These are phyloP conservation scores for Endomychus coccineus DNA, from an alignment of 2,888 invertebrate genomes.

Conservation along the genomic window DNA sequence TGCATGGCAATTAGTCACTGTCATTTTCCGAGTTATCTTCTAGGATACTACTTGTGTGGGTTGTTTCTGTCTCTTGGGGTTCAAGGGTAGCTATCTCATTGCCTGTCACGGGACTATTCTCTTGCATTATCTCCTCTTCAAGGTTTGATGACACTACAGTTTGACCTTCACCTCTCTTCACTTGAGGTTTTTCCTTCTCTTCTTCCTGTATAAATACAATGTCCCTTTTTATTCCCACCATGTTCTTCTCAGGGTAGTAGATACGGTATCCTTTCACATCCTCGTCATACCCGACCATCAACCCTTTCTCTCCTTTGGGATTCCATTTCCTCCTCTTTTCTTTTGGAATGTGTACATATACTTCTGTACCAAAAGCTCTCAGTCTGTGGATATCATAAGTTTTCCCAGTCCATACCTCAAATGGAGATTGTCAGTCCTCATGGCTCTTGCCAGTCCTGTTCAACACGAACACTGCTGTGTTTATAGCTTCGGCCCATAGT, in stretches of 20 bases:
- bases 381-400: constrained; percentile 32
- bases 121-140: too few relatives aligned
- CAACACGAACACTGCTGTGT: constrained; percentile 20
- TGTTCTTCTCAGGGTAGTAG: constrained; percentile 18
- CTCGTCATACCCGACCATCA: constrained; percentile 37
- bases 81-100: too few relatives aligned
- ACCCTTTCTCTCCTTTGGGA: constrained; percentile 28
- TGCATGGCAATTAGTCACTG: too few relatives aligned
- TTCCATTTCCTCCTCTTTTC: constrained; percentile 33
- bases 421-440: constrained; percentile 26
- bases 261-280: constrained; percentile 20
- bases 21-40: too few relatives aligned
- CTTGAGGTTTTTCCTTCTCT: too few relatives aligned
- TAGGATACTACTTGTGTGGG: too few relatives aligned
- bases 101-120: too few relatives aligned
- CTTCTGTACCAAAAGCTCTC: constrained; percentile 35
- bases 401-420: constrained; percentile 33
- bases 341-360: constrained; percentile 34
- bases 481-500: constrained; percentile 34
- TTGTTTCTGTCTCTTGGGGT: too few relatives aligned
- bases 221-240: constrained; percentile 18
- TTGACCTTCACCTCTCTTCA: too few relatives aligned
- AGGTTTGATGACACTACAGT: too few relatives aligned
- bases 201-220: constrained; percentile 27
- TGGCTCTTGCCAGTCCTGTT: constrained; percentile 22